Base-by-base conservation (phyloP, 2,888 invertebrate genomes). In the Myopa tessellatipennis region DNA sequence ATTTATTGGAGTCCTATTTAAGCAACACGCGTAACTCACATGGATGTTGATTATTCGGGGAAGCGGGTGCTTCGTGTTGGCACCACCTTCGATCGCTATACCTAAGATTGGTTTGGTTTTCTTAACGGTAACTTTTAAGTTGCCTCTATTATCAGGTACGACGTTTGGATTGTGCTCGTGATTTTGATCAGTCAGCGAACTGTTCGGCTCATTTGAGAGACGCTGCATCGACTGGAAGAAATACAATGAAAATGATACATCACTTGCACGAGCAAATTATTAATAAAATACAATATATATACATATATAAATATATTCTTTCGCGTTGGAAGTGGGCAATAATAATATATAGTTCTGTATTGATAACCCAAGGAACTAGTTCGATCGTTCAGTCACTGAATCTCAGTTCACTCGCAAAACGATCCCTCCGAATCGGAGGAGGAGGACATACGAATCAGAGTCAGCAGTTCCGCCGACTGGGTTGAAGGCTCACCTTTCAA, bases 31-130 rank as follows among this genome's bases (percentile, higher is more conserved):
- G 4, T 40, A 16, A 90, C 94, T 93, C 90, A 98, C 98, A 90
- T 98, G 98, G 88, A 98, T 97, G 90, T 97, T 97, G 86, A 98
- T 98, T 86, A 98, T 97, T 88, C 97, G 93, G 75, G 98, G 98
- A 86, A 98, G 91, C 77, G 96, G 96, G 90, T 98, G 98, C 87
- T 95, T 95, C 68, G 98, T 98, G 90, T 98, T 97, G 85, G 96
- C 96, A 80, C 98, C 98, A 80, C 98, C 98, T 91, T 98, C 98
- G 86, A 98, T 98, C 81, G 98, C 98, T 86, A 98, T 96, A 83
- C 98, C 98, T 85, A 98, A 92, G 86, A 96, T 96, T 71, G 97
- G 96, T 90, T 97, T 97, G 76, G 95, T 95, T 91, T 98, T 98
- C 90, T 95, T 95, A 83, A 98, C 96, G 83, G 94, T 94, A 85